These are phyloP conservation scores for Plagiodera versicolora DNA, from an alignment of 2,888 invertebrate species.

Conservation along the genomic window DNA sequence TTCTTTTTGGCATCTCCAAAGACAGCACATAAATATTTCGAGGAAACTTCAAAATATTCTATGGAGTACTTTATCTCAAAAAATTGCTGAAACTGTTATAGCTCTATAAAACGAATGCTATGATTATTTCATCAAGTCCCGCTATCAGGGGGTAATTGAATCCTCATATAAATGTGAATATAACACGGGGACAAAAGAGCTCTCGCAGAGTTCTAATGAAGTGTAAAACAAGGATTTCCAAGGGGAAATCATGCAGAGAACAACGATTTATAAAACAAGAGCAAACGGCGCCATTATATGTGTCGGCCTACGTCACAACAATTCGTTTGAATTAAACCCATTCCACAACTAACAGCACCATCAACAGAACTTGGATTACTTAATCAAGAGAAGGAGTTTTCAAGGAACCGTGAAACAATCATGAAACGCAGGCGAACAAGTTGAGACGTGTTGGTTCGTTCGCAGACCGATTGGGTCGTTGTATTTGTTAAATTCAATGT, in stretches of 20 bases:
- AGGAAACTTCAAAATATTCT: too few species aligned
- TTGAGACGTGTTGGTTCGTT: too few species aligned
- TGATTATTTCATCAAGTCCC: neutral
- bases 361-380: neutral
- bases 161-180: conserved; percentile 4
- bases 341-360: neutral
- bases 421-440: too few species aligned
- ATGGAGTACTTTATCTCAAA: too few species aligned
- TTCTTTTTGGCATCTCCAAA: too few species aligned
- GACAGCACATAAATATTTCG: too few species aligned
- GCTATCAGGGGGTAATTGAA: conserved; percentile 4
- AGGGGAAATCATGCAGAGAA: neutral
- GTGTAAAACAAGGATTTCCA: conserved; percentile 13
- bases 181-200: conserved; percentile 12
- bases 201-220: conserved; percentile 9
- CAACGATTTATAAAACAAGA: conserved; percentile 2
- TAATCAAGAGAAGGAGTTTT: conserved; percentile 4
- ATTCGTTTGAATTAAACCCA: conserved; percentile 9
- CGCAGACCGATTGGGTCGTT: too few species aligned
- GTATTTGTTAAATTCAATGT: too few species aligned
- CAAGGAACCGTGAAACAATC: too few species aligned
- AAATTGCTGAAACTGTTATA: too few species aligned
- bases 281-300: conserved; percentile 8
- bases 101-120: too few species aligned
- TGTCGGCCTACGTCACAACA: neutral